phyloP scores from a whole-genome alignment of 2,113 vertebrate genomes.

The Formicarius rufipectus region DNA sequence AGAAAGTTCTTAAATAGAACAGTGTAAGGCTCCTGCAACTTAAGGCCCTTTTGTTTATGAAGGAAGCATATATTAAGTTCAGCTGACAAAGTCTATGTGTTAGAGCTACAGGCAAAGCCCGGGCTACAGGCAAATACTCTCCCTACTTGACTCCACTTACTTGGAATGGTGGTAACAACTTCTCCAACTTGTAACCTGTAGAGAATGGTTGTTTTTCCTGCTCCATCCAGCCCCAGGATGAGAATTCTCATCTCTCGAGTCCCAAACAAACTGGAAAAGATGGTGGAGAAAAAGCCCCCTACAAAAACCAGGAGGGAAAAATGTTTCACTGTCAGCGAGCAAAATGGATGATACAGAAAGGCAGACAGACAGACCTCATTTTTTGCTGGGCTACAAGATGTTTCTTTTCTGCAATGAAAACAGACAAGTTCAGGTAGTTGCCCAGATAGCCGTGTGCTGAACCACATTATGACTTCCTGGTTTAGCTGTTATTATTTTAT shows the following conservation, averaged over 20 bases:
- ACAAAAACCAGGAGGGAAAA: not conserved
- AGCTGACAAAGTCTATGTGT: not conserved
- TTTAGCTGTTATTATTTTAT: not conserved
- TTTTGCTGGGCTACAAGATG: not conserved
- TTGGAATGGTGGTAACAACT: constrained; percentile 98
- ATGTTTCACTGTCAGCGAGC: not conserved
- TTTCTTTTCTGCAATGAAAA: not conserved
- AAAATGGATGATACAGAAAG: rapidly evolving
- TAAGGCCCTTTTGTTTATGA: not conserved
- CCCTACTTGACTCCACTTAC: constrained; percentile 73
- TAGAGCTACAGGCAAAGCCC: not conserved
- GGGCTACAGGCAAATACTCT: not conserved
- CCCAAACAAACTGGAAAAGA: constrained; percentile 95
- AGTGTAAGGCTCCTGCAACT: not conserved
- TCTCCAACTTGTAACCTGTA: constrained; percentile 97
- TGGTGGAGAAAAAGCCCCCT: constrained; percentile 95
- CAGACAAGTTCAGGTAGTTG: not conserved
- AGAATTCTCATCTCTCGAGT: constrained; percentile 98
- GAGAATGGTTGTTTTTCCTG: constrained; percentile 97
- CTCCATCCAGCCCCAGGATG: constrained; percentile 95
- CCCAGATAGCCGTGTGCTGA: not conserved
- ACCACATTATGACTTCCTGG: not conserved
- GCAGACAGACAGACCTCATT: not conserved
- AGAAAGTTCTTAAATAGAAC: not conserved
- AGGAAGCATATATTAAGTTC: rapidly evolving